Base-by-base conservation (phyloP, 37 sponge, comb jelly and placozoan genomes). In the Chondrosia reniformis region DNA sequence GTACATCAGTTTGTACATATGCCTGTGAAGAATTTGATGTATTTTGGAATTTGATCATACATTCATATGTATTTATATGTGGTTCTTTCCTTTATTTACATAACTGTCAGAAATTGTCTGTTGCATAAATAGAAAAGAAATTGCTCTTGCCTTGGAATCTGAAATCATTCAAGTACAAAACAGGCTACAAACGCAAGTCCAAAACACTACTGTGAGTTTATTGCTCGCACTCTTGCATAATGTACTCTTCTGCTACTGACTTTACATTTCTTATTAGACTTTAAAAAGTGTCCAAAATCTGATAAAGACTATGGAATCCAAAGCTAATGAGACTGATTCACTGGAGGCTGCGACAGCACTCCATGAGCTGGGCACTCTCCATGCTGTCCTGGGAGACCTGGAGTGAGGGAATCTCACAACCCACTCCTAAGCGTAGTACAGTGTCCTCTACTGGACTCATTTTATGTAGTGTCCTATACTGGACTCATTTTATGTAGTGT, bases 161-260 rank as follows among this genome's bases (percentile, higher is more conserved):
- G 66, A 64, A 7, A 28, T 64, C 7, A 36, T 64, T 1, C 31
- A 32, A 13, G 31, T 64, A 28, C 66, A 64, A 36, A 64, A 64
- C 33, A 3, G 28, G 19, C 33, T 64, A 2, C 19, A 33, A 36
- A 64, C 25, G 3, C 66, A 64, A 36, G 33, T 19, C 7, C 66
- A 64, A 30, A 28, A 3, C 66, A 64, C 34, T 64, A 64, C 31
- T 64, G 66, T 64, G 36, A 64, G 66, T 64, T 49, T 49, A 15
- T 49, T 10, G 10, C 15, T 15, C 15, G 15, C 15, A 19, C 52
- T 49, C 15, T 10, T 49, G 52, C 10, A 15, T 49, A 15, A 49
- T 49, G 15, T 49, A 49, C 15, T 49, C 15, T 49, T 10, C 15
- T 49, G 10, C 15, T 49, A 49, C 15, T 49, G 10, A 19, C 52